Conservation (phyloP, 2,113 vertebrate genomes). For the Labeo rohita region DNA sequence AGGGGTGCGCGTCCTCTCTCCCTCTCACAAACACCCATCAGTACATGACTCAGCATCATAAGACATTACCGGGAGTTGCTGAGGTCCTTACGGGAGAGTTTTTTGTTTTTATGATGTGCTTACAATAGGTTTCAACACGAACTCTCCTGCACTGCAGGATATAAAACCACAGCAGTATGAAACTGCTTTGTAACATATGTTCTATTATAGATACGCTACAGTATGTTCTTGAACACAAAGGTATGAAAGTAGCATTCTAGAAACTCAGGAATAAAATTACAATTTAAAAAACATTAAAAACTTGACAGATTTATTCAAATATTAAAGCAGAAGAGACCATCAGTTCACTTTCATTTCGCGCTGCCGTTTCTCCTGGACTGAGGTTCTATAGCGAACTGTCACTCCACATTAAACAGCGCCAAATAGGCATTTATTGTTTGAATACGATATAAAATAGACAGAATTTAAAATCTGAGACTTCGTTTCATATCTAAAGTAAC, state of each 20-base stretch:
- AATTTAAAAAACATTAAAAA: no score
- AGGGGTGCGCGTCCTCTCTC: conserved; percentile 27
- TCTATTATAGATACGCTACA: not conserved
- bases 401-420: no score
- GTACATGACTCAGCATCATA: conserved; percentile 56
- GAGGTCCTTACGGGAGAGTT: not conserved
- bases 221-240: not conserved
- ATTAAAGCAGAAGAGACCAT: no score
- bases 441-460: no score
- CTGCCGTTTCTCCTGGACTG: no score
- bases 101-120: not conserved
- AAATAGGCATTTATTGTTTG: no score
- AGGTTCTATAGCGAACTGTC: no score
- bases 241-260: not conserved
- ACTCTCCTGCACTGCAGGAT: not conserved
- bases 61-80: conserved; percentile 6
- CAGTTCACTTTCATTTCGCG: no score
- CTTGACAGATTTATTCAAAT: no score
- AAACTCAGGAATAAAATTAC: no score
- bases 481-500: no score
- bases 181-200: not conserved
- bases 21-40: conserved; percentile 14
- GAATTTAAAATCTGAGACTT: no score
- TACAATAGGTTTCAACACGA: not conserved
- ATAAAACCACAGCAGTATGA: not conserved